Evolutionary conservation across 2,113 vertebrate species (phyloP), one percentile per base, ranked within the genome.

Genomic region (Solea solea): DNA sequence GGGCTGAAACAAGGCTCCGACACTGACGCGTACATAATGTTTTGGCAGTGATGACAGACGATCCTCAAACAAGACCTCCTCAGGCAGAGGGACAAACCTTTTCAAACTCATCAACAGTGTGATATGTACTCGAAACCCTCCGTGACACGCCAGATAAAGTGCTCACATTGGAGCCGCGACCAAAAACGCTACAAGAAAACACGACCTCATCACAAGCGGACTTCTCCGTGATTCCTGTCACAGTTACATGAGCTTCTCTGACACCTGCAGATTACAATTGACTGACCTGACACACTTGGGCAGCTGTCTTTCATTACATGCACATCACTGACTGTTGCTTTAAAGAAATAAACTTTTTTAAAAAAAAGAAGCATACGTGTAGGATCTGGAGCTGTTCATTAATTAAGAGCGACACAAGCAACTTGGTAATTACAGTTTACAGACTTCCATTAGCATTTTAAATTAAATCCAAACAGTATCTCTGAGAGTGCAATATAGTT

Each of bases 251-350:
- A n/a, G 61, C 49, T 39, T 75, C 65, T 66, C 64, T 64, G 69
- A 87, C 88, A 90, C 85, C 87, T 83, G 68, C 74, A 87, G 90
- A 92, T 91, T 85, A 74, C 77, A 88, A 93, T 92, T 73, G 88
- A 93, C 80, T 83, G 6, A 90, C 90, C 89, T 90, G 84, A 83
- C 88, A 84, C 90, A 73, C 61, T 40, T 9, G 34, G 10, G 15
- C 16, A 64, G 5, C 34, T 34, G 49, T 59, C 64, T 76, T 64
- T 34, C 45, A 55, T 64, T 63, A 82, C 65, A 74, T n/a, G 64
- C 46, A 69, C 77, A 76, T 53, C 53, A 66, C 48, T 64, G 4
- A 59, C 61, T 34, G 34, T 34, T 34, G 34, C 5, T 34, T 34
- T 6, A 34, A 45, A 9, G 2, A 9, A 45, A 45, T 45, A 45